Evolutionary conservation across 2,113 vertebrate genomes (phyloP).

Genomic region (Semnopithecus entellus): DNA sequence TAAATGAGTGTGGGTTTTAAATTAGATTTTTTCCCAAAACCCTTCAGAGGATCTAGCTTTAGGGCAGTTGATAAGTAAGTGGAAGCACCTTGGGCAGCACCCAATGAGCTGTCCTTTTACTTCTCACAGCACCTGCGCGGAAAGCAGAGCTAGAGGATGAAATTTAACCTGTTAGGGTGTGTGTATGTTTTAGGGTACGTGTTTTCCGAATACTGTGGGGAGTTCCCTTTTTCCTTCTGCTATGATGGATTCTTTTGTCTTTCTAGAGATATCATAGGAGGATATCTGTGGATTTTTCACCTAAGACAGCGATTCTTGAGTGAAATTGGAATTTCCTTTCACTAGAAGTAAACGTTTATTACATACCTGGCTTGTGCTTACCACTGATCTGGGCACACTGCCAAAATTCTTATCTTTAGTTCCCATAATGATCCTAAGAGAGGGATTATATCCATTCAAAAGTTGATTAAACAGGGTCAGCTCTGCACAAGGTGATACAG

Average conservation of each 20-base stretch:
- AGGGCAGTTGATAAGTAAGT: not conserved
- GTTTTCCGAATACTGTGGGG: not conserved
- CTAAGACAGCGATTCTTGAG: slow-evolving; percentile 9
- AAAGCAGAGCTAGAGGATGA: not conserved
- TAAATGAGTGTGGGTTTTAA: slow-evolving; percentile 16
- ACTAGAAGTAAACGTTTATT: slow-evolving; percentile 26
- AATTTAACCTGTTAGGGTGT: not conserved
- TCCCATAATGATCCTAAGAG: slow-evolving; percentile 45
- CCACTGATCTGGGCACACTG: slow-evolving; percentile 9
- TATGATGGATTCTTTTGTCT: not conserved
- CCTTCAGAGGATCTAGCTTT: not conserved
- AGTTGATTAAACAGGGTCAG: slow-evolving; percentile 57
- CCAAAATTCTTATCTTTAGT: slow-evolving; percentile 43
- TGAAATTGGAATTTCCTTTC: slow-evolving; percentile 31
- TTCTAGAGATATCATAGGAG: slow-evolving; percentile 21
- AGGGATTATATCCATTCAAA: slow-evolving; percentile 55
- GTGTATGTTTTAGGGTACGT: not conserved
- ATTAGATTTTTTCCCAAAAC: not conserved
- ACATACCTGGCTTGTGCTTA: not conserved
- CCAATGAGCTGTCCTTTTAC: not conserved
- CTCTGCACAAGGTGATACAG: not conserved
- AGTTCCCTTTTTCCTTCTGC: not conserved
- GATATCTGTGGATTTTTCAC: not conserved
- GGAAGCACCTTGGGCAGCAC: not conserved
- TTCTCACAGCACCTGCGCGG: not conserved